Evolutionary conservation across 2,888 invertebrate species (phyloP).

Genomic region (Boloria euphrosyne): DNA sequence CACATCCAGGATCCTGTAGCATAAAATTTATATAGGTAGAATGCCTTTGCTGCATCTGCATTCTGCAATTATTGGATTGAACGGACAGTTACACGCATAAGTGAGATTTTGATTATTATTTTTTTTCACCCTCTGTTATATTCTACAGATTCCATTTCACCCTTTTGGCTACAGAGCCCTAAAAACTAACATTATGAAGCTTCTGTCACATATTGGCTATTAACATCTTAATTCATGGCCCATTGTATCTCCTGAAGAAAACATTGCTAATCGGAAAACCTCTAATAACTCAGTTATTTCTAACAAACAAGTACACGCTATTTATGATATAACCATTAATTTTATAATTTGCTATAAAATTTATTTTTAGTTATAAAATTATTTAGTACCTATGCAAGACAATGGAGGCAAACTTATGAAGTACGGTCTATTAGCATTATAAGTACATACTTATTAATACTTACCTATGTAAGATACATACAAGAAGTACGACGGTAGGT

Average conservation of each 20-base stretch:
- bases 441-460: too few relatives aligned
- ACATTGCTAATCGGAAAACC: conserved; percentile 8
- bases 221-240: conserved; percentile 4
- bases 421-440: background rate
- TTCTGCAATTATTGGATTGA: too few relatives aligned
- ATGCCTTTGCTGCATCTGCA: too few relatives aligned
- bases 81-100: too few relatives aligned
- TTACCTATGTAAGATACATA: too few relatives aligned
- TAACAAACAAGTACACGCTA: conserved; percentile 2
- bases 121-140: too few relatives aligned
- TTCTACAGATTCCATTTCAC: too few relatives aligned
- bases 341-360: conserved; percentile 6
- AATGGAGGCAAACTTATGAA: conserved; percentile 2
- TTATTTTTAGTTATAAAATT: background rate
- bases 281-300: conserved; percentile 8
- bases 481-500: too few relatives aligned
- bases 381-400: background rate
- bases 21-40: too few relatives aligned
- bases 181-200: background rate
- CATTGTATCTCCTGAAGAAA: conserved; percentile 14
- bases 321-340: background rate
- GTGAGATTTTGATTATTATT: too few relatives aligned
- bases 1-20: too few relatives aligned
- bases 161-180: too few relatives aligned
- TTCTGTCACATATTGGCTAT: background rate